Evolutionary conservation across 2,797 vertebrate species (phyloP), one percentile per base, ranked within the genome.

Genomic region (Gymnocypris eckloni): DNA sequence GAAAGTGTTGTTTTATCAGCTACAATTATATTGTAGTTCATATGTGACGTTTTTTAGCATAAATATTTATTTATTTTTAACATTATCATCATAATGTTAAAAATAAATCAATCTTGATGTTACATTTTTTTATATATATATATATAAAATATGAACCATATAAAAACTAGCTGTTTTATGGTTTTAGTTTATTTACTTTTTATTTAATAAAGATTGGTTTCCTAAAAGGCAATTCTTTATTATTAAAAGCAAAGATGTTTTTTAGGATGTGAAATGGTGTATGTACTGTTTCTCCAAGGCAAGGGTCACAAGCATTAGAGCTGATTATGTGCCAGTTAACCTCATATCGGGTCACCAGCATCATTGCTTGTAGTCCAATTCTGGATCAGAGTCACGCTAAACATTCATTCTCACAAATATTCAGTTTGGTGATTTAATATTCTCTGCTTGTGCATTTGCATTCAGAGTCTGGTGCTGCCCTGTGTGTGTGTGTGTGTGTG

Each of bases 261-360:
- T 75, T 52, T 76, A 76, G 9, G 25, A 18, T 75, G 45, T 71
- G 39, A 71, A 70, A 70, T 70, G 11, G 11, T 43, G 16, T 41
- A 2, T 33, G 43, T 73, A 25, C 22, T 48, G 43, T 48, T 16
- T 75, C 48, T 54, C 50, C 28, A 6, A 37, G 73, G 48, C 28
- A 6, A 37, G 73, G 28, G 16, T 33, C 72, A 33, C 0, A 0
- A 52, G 43, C 28, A 77, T 39, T 77, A 79, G 76, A 81, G 25
- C 18, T 50, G 43, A 81, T 81, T 81, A 69, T 67, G 45, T 69
- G 61, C 25, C 16, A 37, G 59, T 37, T 69, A 15, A 81, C 59
- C 43, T 69, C 43, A 37, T 52, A 16, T 20, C 52, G 64, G 64
- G 43, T 52, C 79, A 39, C n/a, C 64, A 64, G 77, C 78, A 45